These are phyloP conservation scores for Paedocypris micromegethes DNA, from an alignment of 2,797 vertebrate species.

Conservation along the genomic window DNA sequence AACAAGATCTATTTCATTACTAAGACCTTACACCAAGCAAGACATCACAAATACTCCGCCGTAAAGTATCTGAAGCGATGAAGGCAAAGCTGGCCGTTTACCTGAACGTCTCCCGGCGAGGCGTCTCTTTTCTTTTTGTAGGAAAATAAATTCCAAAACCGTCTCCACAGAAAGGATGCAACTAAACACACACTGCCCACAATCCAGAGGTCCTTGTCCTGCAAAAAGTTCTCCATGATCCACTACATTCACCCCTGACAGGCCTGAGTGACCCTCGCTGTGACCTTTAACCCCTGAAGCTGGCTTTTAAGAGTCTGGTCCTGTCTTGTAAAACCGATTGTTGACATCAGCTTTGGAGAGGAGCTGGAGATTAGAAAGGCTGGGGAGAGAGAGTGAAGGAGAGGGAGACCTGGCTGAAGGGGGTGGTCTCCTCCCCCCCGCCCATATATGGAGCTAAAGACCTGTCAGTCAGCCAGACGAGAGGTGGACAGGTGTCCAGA, in stretches of 20 bases:
- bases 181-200: constrained; percentile 79
- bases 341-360: constrained; percentile 53
- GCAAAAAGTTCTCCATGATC: constrained; percentile 74
- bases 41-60: too few species aligned
- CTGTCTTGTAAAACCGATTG: constrained; percentile 40
- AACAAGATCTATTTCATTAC: too few species aligned
- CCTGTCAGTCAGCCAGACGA: constrained; percentile 74
- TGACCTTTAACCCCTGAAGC: constrained; percentile 7
- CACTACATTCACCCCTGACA: constrained; percentile 26
- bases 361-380: constrained; percentile 43
- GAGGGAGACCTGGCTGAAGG: constrained; percentile 6
- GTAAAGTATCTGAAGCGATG: too few species aligned
- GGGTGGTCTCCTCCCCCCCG: constrained; percentile 37
- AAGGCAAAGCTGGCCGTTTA: constrained; percentile 54
- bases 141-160: constrained; percentile 74
- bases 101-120: constrained; percentile 66
- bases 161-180: constrained; percentile 78
- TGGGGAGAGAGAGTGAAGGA: constrained; percentile 6
- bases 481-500: constrained; percentile 77
- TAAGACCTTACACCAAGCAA: too few species aligned
- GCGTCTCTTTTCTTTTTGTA: constrained; percentile 65
- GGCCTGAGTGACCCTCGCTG: constrained; percentile 20
- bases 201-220: constrained; percentile 81
- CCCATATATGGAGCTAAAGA: constrained; percentile 78
- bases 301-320: constrained; percentile 35